Percentiles rank a stretch among this genome's conserved stretches.
phyloP scores from a whole-genome alignment of 2,797 vertebrate genomes.

The Girardinus metallicus region DNA sequence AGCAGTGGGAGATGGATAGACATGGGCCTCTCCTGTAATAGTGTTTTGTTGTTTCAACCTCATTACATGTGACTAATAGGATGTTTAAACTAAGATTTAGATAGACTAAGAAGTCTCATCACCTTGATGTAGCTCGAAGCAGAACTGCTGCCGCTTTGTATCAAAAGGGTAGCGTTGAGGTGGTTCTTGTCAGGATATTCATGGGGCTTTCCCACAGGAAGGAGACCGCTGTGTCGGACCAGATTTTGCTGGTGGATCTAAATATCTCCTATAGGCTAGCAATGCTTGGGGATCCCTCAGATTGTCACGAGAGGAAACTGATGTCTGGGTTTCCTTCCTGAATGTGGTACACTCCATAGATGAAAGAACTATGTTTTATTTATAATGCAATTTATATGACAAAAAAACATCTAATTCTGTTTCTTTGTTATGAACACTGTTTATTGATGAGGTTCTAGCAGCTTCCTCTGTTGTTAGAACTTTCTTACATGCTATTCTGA shows the following conservation, averaged over 20 bases:
- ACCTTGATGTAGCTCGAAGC: neutral
- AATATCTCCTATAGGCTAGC: neutral
- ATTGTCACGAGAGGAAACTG: neutral
- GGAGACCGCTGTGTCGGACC: neutral
- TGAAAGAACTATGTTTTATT: neutral
- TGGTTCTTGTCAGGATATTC: neutral
- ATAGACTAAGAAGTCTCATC: neutral
- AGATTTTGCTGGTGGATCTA: neutral
- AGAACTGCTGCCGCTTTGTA: neutral
- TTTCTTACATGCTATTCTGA: conserved; percentile 19
- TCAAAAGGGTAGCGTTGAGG: neutral
- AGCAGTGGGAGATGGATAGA: neutral
- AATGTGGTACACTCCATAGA: neutral
- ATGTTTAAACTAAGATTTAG: no score
- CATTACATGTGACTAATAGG: no score
- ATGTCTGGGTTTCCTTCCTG: neutral
- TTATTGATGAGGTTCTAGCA: neutral
- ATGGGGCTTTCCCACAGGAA: neutral
- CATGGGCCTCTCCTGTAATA: neutral
- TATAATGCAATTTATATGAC: neutral
- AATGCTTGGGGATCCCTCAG: neutral
- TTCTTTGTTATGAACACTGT: neutral
- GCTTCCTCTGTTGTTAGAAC: neutral
- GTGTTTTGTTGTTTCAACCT: no score
- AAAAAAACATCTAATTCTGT: neutral